Evolutionary conservation across 1,140 invertebrate genomes (phyloP), one percentile per base, ranked within the genome.

Genomic region (Uloborus diversus): DNA sequence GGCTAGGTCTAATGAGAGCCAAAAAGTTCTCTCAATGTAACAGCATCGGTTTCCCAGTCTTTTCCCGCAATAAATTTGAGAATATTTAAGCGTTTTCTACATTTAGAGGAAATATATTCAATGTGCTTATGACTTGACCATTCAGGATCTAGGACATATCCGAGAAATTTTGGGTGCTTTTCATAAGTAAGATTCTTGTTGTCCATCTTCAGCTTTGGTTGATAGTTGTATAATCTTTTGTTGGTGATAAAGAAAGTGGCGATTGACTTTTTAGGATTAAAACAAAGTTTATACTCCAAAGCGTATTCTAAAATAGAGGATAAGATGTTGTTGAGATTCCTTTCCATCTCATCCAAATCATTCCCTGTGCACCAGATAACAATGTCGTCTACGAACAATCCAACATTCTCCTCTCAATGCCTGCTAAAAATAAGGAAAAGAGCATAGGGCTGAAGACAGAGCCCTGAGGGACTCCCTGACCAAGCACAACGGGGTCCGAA

Each of bases 361-460:
- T 5, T 25, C 0, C 47, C 51, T 4, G n/a, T 20, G 9, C 23
- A 23, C 32, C 66, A 69, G 17, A 69, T 28, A 69, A 32, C 32
- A 33, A 35, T 69, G 42, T 69, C 66, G 33, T 69, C 66, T 17
- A 20, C 28, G 23, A 69, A 69, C 66, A 57, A 23, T 53, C 66
- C 30, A 20, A 69, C 56, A n/a, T 20, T 4, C n/a, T 20, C 30
- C 59, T 57, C 53, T 70, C 33, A 37, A 70, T 70, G 20, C 68
- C 32, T 1, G 68, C n/a, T 30, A 33, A 17, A 23, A 33, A 33
- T 7, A 69, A 33, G 27, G 49, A 25, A 69, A 69, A 69, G 9
- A 69, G 1, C 2, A 11, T 69, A 32, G 66, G 61, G 25, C 47
- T 69, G 47, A 69, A 49, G 32, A 69, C 66, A 32, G 66, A 7